Conservation (phyloP, 2,797 vertebrate species). For the Mormyrops boulengeri region DNA sequence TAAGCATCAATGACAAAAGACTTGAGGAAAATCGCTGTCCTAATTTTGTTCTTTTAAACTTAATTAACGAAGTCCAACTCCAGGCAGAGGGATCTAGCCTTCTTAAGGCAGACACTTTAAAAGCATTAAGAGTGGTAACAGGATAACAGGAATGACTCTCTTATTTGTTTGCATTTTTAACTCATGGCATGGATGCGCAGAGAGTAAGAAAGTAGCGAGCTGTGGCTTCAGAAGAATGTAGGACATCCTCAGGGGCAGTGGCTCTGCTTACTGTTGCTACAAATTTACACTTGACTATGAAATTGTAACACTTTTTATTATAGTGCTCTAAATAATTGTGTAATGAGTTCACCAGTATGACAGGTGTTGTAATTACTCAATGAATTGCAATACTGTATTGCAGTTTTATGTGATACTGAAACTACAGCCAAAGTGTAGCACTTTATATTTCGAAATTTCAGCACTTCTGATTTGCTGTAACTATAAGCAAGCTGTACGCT, state of each 20-base stretch:
- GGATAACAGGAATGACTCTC: neutral
- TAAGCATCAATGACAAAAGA: neutral
- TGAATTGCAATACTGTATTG: neutral
- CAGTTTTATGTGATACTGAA: neutral
- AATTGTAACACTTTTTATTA: neutral
- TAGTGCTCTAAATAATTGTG: neutral
- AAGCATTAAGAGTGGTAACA: neutral
- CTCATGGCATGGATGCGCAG: neutral
- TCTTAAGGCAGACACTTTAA: neutral
- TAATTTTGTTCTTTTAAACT: neutral
- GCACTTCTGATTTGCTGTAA: neutral
- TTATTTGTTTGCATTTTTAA: neutral
- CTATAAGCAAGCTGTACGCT: neutral
- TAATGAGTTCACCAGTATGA: neutral
- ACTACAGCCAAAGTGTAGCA: neutral
- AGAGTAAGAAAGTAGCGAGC: neutral
- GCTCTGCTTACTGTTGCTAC: neutral
- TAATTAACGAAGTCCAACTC: neutral
- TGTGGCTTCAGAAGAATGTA: neutral
- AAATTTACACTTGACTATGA: neutral
- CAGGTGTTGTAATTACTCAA: neutral
- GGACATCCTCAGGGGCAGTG: neutral
- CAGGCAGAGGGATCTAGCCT: neutral
- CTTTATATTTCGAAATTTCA: neutral
- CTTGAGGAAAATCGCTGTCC: neutral